A percentile compares a stretch with the other conserved stretches of the same genome.
These are phyloP conservation scores for Scaptomyza flava DNA, from an alignment of 2,888 invertebrate species.

Conservation along the genomic window DNA sequence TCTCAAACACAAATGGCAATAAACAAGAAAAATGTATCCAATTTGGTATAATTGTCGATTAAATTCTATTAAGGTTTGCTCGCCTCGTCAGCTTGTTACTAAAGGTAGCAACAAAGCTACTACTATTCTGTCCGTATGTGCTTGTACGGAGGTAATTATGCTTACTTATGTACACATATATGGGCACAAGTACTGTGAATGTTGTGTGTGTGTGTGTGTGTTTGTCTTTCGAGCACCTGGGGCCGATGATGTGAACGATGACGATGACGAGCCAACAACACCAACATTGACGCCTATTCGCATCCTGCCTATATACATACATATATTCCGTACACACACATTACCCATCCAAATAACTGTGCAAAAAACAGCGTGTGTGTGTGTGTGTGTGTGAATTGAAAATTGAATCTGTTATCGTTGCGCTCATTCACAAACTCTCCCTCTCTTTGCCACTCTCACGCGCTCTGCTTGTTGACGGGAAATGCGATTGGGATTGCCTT, in stretches of 20 bases:
- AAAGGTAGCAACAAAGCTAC: slow-evolving; percentile 4
- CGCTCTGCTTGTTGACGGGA: slow-evolving; percentile 39
- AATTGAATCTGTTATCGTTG: slow-evolving; percentile 61
- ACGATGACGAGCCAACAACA: slow-evolving; percentile 55
- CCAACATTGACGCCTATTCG: slow-evolving; percentile 64
- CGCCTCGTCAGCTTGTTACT: slow-evolving; percentile 7
- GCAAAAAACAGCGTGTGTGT: slow-evolving; percentile 2
- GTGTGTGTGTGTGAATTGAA: slow-evolving; percentile 25
- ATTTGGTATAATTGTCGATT: background rate
- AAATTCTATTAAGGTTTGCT: background rate
- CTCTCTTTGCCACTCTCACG: background rate
- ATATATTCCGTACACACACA: background rate
- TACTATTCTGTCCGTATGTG: slow-evolving; percentile 12
- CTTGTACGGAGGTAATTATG: slow-evolving; percentile 32
- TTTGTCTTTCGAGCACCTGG: slow-evolving; percentile 47
- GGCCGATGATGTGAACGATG: slow-evolving; percentile 53
- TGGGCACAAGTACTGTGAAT: slow-evolving; percentile 22
- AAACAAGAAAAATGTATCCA: background rate
- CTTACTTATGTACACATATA: slow-evolving; percentile 14
- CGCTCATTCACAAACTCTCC: slow-evolving; percentile 36
- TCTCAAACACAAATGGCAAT: background rate
- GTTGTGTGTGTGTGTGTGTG: slow-evolving; percentile 10
- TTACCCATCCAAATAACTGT: slow-evolving; percentile 15
- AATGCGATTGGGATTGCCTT: slow-evolving; percentile 73
- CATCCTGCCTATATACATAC: slow-evolving; percentile 35